Base-by-base conservation (phyloP, 1,140 invertebrate genomes). In the Papilio polyxenes region DNA sequence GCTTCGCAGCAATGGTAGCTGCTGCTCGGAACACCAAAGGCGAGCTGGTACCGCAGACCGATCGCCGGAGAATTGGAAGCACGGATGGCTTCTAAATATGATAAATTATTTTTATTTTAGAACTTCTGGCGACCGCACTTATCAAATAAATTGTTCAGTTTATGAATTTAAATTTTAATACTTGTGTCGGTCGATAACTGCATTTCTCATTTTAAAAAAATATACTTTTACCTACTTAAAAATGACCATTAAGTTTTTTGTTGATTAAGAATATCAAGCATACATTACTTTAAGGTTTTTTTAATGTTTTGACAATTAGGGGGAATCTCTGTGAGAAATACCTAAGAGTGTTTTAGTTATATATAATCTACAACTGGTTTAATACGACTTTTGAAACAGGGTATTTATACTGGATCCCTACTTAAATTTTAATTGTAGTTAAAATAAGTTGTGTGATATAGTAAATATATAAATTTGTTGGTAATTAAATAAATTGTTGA, bases 1-100 rank as follows among this genome's bases (percentile, higher is more conserved):
- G 95, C 3, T 95, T 95, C 83, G 95, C 95, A 2, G 95, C 95
- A 0, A 89, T 95, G 80, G 92, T 94, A 1, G 95, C 93, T 8
- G 92, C 92, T 0, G 82, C 88, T 0, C 86, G 94, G 44, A 91
- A 93, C 31, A 40, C 65, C 3, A 89, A 92, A 31, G 91, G 93
- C 8, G 82, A 82, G 11, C 83, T 94, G 0, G 85, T 94, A 11
- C 94, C 94, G 3, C 83, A 92, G 86, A 93, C 93, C 44, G 87
- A 95, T 89, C 83, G 88, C 85, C 83, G 93, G 86, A 83, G 94
- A 78, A 37, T 87, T 8, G 95, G 95, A 81, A 95, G 95, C 82
- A 87, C 93, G 1, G 91, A 95, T 11, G 95, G 94, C 2, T 87
- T 95, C 62, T 93, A 89, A 88, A 37, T 40, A 72, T 65, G 9